Conservation (phyloP, 1,140 invertebrate species). For the Ceratitis capitata region DNA sequence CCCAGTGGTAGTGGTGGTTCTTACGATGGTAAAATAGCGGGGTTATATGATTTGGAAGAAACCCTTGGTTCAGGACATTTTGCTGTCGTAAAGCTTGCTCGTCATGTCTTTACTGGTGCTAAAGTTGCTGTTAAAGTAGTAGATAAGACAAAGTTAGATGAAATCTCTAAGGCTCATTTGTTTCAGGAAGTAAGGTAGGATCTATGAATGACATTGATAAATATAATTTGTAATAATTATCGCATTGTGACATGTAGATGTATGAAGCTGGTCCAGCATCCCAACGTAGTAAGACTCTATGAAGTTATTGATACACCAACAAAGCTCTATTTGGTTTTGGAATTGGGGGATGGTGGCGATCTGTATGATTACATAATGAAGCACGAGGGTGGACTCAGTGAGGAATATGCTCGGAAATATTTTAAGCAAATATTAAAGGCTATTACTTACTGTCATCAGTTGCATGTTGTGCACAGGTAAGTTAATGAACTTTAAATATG, state of each 20-base stretch:
- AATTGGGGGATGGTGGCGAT: conserved; percentile 98
- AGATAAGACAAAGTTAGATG: conserved; percentile 97
- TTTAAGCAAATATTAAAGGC: conserved; percentile 96
- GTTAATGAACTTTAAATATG: conserved; percentile 62
- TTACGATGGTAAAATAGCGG: conserved; percentile 93
- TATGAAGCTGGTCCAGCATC: conserved; percentile 99
- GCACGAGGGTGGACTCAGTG: conserved; percentile 83
- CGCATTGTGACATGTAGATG: conserved; percentile 71
- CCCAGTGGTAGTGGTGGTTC: conserved; percentile 55
- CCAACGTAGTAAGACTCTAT: conserved; percentile 96
- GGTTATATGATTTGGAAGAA: conserved; percentile 95
- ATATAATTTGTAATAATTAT: background rate
- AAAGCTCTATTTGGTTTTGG: conserved; percentile 94
- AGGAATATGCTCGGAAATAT: conserved; percentile 89
- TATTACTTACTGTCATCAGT: conserved; percentile 97
- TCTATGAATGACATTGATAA: background rate
- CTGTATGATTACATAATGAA: conserved; percentile 99
- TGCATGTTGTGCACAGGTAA: conserved; percentile 88
- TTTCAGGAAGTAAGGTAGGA: conserved; percentile 86
- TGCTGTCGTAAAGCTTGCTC: conserved; percentile 97
- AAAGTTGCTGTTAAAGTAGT: conserved; percentile 97
- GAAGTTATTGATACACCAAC: conserved; percentile 99
- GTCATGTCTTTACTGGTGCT: conserved; percentile 99
- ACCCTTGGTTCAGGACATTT: conserved; percentile 96
- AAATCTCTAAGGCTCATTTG: conserved; percentile 94